Base-by-base conservation (phyloP, 2,113 vertebrate genomes). In the Ophthalmolycus amberensis region DNA sequence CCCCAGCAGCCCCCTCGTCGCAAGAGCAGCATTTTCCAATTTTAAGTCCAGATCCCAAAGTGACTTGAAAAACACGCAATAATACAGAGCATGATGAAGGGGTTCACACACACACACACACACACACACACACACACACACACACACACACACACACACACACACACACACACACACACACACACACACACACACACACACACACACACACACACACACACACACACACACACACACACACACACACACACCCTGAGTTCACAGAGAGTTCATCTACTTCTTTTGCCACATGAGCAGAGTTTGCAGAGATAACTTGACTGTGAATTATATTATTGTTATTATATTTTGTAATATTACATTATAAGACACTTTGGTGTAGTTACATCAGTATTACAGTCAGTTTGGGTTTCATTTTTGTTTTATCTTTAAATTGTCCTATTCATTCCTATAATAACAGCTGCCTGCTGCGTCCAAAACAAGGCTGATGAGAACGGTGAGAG, bases 11-110 rank as follows among this genome's bases (percentile, higher is more conserved):
- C 50, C 68, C 71, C 37, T 38, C 29, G 12, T 4, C 25, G 6
- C 25, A 15, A 77, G 3, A 75, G 48, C 65, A 77, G 20, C 62
- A 65, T 79, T 82, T 84, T 78, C 54, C 40, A 75, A 54, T 34
- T 84, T 87, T 64, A 40, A 78, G 27, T 70, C 58, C 32, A 84
- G 74, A 86, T 86, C 90, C 83, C 78, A 77, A 50, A 82, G 65
- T 18, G 68, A 79, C 75, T 73, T 75, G 27, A 83, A 83, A 76
- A 63, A 9, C 27, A 65, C 66, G 46, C 68, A 78, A 71, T 77
- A 87, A 88, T 71, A 86, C 29, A 11, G 77, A 79, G 62, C 67
- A 40, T 63, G 75, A 90, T 73, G 56, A 83, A 90, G 76, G 52
- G 68, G 25, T 38, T 62, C 77, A 71, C 42, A 72, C 75, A 75